Evolutionary conservation across 1,140 invertebrate species (phyloP).

Genomic region (Archegozetes longisetosus): DNA sequence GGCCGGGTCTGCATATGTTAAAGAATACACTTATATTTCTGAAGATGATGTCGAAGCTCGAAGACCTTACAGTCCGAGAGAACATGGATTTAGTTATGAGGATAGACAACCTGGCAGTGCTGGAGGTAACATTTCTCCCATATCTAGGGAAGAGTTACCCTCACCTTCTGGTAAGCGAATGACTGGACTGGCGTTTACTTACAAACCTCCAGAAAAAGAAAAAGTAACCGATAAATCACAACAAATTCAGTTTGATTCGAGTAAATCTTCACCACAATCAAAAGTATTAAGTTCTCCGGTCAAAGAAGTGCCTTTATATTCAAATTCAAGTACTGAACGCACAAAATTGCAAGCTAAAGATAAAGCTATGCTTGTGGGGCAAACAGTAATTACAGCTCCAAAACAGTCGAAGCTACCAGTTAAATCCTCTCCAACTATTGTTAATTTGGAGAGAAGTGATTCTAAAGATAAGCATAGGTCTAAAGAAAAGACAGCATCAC

Average conservation of each 20-base stretch:
- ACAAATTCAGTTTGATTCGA: background rate
- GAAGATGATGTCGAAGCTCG: background rate
- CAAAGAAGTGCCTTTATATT: background rate
- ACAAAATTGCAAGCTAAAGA: background rate
- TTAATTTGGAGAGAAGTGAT: background rate
- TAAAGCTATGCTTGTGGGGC: background rate
- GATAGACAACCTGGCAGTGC: constrained; percentile 12
- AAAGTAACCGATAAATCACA: background rate
- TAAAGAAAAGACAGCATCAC: background rate
- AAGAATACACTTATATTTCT: constrained; percentile 8
- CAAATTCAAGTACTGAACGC: background rate
- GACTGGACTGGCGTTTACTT: constrained; percentile 23
- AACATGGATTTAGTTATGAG: constrained; percentile 21
- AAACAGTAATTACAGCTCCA: background rate
- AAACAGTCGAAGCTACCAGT: background rate
- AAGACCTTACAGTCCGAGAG: constrained; percentile 17
- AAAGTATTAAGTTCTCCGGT: background rate
- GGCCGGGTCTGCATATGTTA: constrained; percentile 8
- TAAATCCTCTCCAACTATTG: background rate
- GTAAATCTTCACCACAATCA: background rate
- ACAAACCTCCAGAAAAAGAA: constrained; percentile 17
- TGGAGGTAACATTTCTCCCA: background rate
- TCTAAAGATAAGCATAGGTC: background rate
- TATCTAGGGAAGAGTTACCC: background rate
- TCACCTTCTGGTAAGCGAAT: constrained; percentile 4